Evolutionary conservation across 1,140 invertebrate species (phyloP).

Genomic region (Camponotus pennsylvanicus): DNA sequence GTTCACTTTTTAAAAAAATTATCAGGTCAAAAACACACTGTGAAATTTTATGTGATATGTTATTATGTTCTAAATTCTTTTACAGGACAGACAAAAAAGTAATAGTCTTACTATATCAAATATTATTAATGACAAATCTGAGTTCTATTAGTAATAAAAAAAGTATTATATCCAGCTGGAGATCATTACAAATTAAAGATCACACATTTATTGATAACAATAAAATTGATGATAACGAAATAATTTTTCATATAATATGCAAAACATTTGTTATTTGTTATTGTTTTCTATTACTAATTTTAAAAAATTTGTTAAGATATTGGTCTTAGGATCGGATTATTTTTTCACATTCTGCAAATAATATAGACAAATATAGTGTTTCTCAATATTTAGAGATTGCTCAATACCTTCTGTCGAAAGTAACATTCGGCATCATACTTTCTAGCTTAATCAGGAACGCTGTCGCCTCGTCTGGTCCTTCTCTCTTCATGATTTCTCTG

Average conservation of each 20-base stretch:
- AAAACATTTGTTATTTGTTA: neutral
- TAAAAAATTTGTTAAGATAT: neutral
- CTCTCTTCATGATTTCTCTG: conserved; percentile 77
- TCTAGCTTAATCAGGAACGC: conserved; percentile 79
- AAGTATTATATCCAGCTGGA: neutral
- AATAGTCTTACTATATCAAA: neutral
- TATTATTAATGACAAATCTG: neutral
- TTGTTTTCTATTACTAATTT: conserved; percentile 3
- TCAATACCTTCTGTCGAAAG: conserved; percentile 79
- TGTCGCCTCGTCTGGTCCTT: conserved; percentile 77
- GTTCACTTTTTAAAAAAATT: neutral
- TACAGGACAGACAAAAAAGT: neutral
- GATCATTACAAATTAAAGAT: neutral
- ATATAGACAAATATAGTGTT: neutral
- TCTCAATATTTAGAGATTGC: neutral
- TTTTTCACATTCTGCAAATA: neutral
- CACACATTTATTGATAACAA: neutral
- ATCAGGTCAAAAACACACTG: neutral
- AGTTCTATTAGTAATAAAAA: conserved; percentile 11
- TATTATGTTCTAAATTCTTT: neutral
- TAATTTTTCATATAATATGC: neutral
- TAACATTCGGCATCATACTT: conserved; percentile 73
- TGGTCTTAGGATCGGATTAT: neutral
- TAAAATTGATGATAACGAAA: no score
- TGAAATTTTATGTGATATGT: neutral